Percentiles rank a stretch among this genome's conserved stretches.
Evolutionary conservation across 2,888 invertebrate genomes (phyloP).

Genomic region (Polia nebulosa): DNA sequence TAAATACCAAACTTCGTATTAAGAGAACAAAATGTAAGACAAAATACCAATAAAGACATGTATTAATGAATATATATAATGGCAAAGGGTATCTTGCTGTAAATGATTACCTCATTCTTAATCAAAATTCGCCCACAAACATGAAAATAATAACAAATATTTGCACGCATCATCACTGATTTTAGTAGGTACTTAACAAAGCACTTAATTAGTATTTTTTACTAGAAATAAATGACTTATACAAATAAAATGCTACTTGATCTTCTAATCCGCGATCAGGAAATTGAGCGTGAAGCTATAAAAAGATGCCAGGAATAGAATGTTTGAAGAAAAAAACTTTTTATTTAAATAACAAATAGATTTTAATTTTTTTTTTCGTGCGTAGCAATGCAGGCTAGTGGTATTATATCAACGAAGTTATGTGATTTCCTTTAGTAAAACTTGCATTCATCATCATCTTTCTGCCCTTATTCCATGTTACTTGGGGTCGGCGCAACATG

Average conservation of each 20-base stretch:
- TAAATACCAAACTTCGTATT: background rate
- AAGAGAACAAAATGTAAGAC: background rate
- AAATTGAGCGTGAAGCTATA: constrained; percentile 30
- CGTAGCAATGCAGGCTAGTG: too few relatives aligned
- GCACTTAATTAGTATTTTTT: constrained; percentile 13
- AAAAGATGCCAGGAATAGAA: constrained; percentile 15
- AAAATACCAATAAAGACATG: background rate
- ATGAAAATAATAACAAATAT: background rate
- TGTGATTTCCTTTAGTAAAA: too few relatives aligned
- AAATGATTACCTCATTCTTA: background rate
- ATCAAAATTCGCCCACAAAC: too few relatives aligned
- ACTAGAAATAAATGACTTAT: background rate
- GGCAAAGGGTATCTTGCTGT: too few relatives aligned
- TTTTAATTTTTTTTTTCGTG: too few relatives aligned
- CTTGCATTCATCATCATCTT: too few relatives aligned
- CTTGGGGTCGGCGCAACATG: too few relatives aligned
- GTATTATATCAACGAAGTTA: too few relatives aligned
- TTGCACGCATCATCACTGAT: constrained; percentile 10
- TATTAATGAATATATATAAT: too few relatives aligned
- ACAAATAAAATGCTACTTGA: constrained; percentile 31
- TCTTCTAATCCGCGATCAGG: constrained; percentile 33
- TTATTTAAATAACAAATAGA: constrained; percentile 51
- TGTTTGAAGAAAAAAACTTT: constrained; percentile 16
- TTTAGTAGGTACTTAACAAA: constrained; percentile 16
- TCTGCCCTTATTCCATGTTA: too few relatives aligned